phyloP scores from a whole-genome alignment of 2,797 vertebrate species.

The Malurus splendens region DNA sequence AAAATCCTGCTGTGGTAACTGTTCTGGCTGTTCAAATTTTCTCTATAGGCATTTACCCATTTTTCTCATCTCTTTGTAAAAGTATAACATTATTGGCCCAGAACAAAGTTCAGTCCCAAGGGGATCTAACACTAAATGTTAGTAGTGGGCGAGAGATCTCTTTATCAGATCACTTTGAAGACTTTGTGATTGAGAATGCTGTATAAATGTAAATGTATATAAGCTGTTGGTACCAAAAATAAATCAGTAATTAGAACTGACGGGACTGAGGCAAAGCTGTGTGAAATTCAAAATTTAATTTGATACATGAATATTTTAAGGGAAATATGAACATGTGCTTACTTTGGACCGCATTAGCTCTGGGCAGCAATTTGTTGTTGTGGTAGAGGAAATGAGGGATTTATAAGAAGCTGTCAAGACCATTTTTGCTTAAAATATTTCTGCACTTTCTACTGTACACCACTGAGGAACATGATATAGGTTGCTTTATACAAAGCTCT shows the following conservation, averaged over 20 bases:
- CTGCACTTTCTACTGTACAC: neutral
- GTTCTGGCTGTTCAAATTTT: neutral
- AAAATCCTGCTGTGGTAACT: neutral
- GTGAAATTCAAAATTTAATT: slow-evolving; percentile 42
- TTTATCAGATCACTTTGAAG: slow-evolving; percentile 12
- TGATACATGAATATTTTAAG: slow-evolving; percentile 37
- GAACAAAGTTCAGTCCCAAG: neutral
- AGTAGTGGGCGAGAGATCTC: neutral
- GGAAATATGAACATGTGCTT: neutral
- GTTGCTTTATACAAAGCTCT: neutral
- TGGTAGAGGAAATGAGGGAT: neutral
- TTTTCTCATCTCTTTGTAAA: neutral
- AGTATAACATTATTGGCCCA: neutral
- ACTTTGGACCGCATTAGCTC: neutral
- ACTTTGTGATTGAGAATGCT: neutral
- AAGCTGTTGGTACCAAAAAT: slow-evolving; percentile 9
- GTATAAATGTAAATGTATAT: neutral
- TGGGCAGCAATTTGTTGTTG: slow-evolving; percentile 27
- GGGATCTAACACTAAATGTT: neutral
- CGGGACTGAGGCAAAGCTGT: neutral
- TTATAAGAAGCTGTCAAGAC: neutral
- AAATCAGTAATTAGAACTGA: slow-evolving; percentile 41
- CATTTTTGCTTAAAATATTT: neutral
- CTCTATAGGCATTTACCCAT: neutral
- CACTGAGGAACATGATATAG: neutral